Evolutionary conservation across 2,888 invertebrate species (phyloP), one percentile per base, ranked within the genome.

Genomic region (Rhagophthalmus giganteus): DNA sequence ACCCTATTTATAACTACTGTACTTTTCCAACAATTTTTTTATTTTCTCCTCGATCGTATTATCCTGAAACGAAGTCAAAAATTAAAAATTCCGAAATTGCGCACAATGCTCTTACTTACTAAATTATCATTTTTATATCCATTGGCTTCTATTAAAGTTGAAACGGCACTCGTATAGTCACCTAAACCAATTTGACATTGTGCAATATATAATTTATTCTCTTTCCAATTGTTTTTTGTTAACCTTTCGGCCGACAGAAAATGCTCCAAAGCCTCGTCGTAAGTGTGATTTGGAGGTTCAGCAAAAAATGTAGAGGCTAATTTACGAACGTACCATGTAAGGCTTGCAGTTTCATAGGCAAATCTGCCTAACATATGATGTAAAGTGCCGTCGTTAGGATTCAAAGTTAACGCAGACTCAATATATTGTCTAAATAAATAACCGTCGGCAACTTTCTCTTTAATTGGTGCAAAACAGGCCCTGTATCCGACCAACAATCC

Each of bases 321-420:
- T 65, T 77, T 83, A 52, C 82, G 77, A 67, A 88, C 86, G 41
- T 85, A 68, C 74, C 74, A 75, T 58, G 68, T 71, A 15, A 74
- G 48, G 15, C 67, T 61, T 2, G 73, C 71, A 51, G 86, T 80
- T 74, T 85, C 84, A 68, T 75, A 85, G 65, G 81, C 80, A 75
- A 87, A 88, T 64, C 88, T 75, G 6, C 88, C 88, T 33, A 86
- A 72, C 62, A 88, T 77, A 72, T 88, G 83, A 69, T 86, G 81
- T 30, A 86, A 71, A 1, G 80, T 76, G 6, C 81, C 74, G 68
- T 88, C 88, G 2, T 72, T 63, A 7, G 86, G 84, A 38, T 78
- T 78, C 12, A 87, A 63, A 30, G 74, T 65, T 14, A 88, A 73
- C 1, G 88, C 87, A 60, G 74, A 76, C 63, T 84, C 82, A 30